phyloP scores from a whole-genome alignment of 1,140 invertebrate species.

The Lepidostoma basale region DNA sequence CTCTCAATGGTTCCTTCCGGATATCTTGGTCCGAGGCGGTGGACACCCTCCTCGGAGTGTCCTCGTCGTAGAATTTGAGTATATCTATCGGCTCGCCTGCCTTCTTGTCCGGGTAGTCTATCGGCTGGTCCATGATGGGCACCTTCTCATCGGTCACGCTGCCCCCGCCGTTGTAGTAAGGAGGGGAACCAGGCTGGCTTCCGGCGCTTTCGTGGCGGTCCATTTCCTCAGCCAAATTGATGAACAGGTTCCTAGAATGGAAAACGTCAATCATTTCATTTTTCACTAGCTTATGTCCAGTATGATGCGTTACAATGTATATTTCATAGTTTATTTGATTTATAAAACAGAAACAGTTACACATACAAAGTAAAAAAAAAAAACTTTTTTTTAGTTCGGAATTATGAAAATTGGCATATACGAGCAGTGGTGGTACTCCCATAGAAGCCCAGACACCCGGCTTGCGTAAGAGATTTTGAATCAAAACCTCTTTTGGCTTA shows the following conservation, averaged over 20 bases:
- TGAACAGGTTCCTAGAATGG: conserved; percentile 34
- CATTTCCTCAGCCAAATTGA: conserved; percentile 32
- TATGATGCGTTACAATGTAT: no score
- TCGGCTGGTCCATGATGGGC: not conserved
- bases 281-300: no score
- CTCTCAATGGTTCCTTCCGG: not conserved
- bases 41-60: not conserved
- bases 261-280: no score
- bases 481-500: no score
- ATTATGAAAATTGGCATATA: no score
- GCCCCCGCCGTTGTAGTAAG: not conserved
- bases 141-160: not conserved
- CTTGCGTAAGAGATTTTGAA: no score
- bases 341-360: no score
- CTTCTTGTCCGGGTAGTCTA: not conserved
- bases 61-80: not conserved
- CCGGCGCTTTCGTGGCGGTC: not conserved
- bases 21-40: not conserved
- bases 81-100: not conserved
- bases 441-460: no score
- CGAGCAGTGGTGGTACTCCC: no score
- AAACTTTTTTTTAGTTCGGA: no score
- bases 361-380: no score
- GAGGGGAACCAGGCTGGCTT: not conserved
- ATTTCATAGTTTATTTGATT: no score